These are phyloP conservation scores for Columbina picui DNA, from an alignment of 2,113 vertebrate species.

Conservation along the genomic window DNA sequence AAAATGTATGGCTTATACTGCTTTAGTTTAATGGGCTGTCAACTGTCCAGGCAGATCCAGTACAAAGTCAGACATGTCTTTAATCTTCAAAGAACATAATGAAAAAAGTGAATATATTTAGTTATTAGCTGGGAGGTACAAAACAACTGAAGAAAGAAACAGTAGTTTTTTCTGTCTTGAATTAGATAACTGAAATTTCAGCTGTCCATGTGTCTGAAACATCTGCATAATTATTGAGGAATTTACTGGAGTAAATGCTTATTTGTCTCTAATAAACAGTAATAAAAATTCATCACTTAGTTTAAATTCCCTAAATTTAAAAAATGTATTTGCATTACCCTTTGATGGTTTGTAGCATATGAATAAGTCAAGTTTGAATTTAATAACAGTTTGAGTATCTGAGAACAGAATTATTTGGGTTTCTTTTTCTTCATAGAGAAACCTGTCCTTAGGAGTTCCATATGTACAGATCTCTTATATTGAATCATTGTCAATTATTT, in stretches of 20 bases:
- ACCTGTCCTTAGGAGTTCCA: not conserved
- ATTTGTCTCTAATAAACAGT: not conserved
- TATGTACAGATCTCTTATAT: not conserved
- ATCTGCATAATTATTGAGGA: not conserved
- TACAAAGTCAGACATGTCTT: slow-evolving; percentile 56
- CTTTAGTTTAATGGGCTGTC: slow-evolving; percentile 70
- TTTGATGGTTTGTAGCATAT: not conserved
- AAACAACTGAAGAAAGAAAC: slow-evolving; percentile 47
- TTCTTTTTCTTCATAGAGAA: not conserved
- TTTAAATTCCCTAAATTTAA: not conserved
- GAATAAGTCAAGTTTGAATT: not conserved
- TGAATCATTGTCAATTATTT: not conserved
- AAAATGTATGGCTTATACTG: slow-evolving; percentile 51
- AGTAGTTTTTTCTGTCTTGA: not conserved
- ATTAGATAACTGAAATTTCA: not conserved
- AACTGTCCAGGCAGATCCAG: slow-evolving; percentile 32
- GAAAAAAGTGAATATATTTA: slow-evolving; percentile 62
- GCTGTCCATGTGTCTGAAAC: not conserved
- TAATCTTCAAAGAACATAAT: slow-evolving; percentile 71
- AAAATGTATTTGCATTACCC: not conserved
- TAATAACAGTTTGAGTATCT: not conserved
- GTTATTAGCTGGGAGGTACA: slow-evolving; percentile 64
- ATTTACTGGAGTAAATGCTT: not conserved
- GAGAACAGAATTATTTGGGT: not conserved
- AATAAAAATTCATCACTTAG: not conserved